Evolutionary conservation across 1,140 invertebrate species (phyloP), one percentile per base, ranked within the genome.

Genomic region (Cardiocondyla obscurior): DNA sequence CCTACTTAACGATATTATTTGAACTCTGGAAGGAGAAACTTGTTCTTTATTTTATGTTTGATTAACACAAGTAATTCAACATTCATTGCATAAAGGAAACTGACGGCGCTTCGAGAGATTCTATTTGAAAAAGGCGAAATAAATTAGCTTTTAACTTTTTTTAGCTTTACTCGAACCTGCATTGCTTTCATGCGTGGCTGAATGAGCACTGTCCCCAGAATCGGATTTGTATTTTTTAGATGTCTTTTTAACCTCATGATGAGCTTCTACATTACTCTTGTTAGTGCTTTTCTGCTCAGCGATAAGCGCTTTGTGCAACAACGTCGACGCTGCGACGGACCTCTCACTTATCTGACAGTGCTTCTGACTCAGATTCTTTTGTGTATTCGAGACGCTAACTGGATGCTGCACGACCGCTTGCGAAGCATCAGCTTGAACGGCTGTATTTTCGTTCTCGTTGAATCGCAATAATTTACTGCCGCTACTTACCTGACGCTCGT

Each of bases 181-280:
- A 16, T 22, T 74, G 58, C 74, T 73, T 4, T 91, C 89, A 8
- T 57, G 65, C n/a, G 28, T 57, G 12, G 25, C 55, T n/a, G 42
- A 49, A 73, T 73, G 51, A 39, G 57, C 12, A n/a, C 53, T 25
- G 0, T 91, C 89, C 5, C 25, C 51, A 5, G 28, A 44, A 8
- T 91, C 89, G n/a, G 44, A 30, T 30, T 91, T 92, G 19, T 90
- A 83, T 72, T 86, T 89, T 57, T 92, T 91, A 14, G 82, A 74
- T 39, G 86, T 44, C 60, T 91, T 92, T 33, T 79, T 85, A 36
- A 74, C 49, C 7, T 92, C 91, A 2, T 67, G 22, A 28, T 88
- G 88, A 60, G 30, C 22, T 19, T 91, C 90, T 6, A 44, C 55
- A 67, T 70, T 84, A 33, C 74, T 69, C 42, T 90, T 58, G 12